These are phyloP conservation scores for Otolemur garnettii DNA, from an alignment of 2,113 vertebrate species.

Conservation along the genomic window DNA sequence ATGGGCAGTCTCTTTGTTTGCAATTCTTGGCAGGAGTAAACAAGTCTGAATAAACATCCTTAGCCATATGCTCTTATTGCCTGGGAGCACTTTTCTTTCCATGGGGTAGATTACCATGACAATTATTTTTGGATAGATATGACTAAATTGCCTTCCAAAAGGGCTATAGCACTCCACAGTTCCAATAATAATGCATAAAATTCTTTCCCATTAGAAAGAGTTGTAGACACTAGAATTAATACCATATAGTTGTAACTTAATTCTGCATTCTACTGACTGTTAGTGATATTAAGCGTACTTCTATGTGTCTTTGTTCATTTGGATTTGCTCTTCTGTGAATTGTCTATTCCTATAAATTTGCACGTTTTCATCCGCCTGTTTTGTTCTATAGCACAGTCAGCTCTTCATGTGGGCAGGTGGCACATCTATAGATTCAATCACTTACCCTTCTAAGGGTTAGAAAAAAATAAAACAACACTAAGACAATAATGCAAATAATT, in stretches of 20 bases:
- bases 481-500: not conserved
- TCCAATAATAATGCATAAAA: not conserved
- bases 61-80: not conserved
- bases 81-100: not conserved
- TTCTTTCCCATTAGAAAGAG: not conserved
- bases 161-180: not conserved
- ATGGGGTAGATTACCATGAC: not conserved
- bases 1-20: not conserved
- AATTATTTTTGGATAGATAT: not conserved
- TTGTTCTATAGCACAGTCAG: not conserved
- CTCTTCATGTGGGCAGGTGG: not conserved
- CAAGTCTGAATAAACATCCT: not conserved
- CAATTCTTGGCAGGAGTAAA: not conserved
- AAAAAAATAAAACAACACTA: not conserved
- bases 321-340: conserved; percentile 5
- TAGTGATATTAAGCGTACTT: not conserved
- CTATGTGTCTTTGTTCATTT: not conserved
- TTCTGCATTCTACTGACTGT: not conserved
- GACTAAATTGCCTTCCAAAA: not conserved
- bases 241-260: not conserved
- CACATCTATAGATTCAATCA: not conserved
- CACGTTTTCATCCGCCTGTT: not conserved
- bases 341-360: not conserved
- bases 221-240: not conserved
- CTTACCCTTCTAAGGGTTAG: not conserved